Conservation (phyloP, 2,888 invertebrate species). For the Dicyrtomina minuta region DNA sequence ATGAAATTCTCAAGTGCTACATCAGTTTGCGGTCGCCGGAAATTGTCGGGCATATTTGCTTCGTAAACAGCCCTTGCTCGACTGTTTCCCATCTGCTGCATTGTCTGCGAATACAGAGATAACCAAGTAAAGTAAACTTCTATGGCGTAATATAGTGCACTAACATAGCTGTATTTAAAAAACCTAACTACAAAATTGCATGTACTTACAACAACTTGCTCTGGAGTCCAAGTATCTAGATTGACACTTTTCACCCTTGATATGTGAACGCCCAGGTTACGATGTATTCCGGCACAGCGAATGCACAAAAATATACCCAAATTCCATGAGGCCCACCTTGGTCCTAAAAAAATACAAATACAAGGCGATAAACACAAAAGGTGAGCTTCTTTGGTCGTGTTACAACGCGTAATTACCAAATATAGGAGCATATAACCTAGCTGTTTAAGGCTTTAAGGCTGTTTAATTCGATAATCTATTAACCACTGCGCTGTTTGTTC, state of each 20-base stretch:
- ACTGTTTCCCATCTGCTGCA: slow-evolving; percentile 98
- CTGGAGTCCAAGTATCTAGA: slow-evolving; percentile 96
- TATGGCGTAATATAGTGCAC: too few species aligned
- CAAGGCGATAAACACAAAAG: too few species aligned
- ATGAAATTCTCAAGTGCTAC: slow-evolving; percentile 93
- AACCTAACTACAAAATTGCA: background rate
- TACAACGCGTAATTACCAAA: too few species aligned
- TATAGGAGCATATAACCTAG: too few species aligned
- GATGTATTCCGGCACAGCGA: slow-evolving; percentile 97
- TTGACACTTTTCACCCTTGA: slow-evolving; percentile 98
- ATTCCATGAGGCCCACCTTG: slow-evolving; percentile 99
- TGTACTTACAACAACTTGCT: slow-evolving; percentile 80
- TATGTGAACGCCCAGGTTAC: slow-evolving; percentile 97
- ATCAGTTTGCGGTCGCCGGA: slow-evolving; percentile 92
- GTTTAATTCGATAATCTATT: too few species aligned
- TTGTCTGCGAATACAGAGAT: slow-evolving; percentile 63
- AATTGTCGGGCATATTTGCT: slow-evolving; percentile 92
- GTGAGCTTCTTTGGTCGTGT: too few species aligned
- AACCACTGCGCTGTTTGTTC: too few species aligned
- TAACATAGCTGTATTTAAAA: background rate
- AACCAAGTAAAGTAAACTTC: too few species aligned
- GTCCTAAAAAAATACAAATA: slow-evolving; percentile 66
- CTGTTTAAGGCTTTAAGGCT: too few species aligned
- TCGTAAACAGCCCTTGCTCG: slow-evolving; percentile 95
- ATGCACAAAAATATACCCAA: slow-evolving; percentile 97